These are phyloP conservation scores for Drosophila repletoides DNA, from an alignment of 1,140 invertebrate genomes.

Conservation along the genomic window DNA sequence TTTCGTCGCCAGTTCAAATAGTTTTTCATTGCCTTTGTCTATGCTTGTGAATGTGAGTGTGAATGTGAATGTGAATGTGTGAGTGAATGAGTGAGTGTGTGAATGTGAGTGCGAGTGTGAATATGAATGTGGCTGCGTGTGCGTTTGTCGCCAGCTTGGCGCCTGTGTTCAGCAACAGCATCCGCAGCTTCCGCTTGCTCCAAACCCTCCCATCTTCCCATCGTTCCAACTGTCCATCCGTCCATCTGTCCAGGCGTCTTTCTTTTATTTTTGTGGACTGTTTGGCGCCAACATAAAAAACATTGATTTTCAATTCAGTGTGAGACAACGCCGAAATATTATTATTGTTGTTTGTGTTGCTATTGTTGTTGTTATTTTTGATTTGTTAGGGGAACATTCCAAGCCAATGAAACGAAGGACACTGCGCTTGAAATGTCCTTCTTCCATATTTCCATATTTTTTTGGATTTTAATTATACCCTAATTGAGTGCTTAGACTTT, in stretches of 20 bases:
- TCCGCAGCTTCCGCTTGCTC: conserved; percentile 25
- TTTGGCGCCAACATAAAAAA: conserved; percentile 76
- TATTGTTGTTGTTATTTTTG: not conserved
- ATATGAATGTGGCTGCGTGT: conserved; percentile 40
- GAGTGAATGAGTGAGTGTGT: conserved; percentile 31
- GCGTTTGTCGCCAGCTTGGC: conserved; percentile 62
- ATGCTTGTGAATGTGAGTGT: conserved; percentile 14
- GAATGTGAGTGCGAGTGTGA: not conserved
- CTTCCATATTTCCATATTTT: too few relatives aligned
- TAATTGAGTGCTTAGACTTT: too few relatives aligned
- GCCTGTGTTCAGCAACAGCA: conserved; percentile 64
- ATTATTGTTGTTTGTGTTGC: not conserved
- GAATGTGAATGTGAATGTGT: conserved; percentile 27
- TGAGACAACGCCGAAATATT: conserved; percentile 33
- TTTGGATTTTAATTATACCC: too few relatives aligned
- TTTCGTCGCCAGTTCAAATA: conserved; percentile 56
- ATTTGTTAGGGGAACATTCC: not conserved
- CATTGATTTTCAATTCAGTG: conserved; percentile 62
- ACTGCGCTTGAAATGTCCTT: too few relatives aligned
- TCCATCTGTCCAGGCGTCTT: conserved; percentile 36
- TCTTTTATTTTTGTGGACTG: conserved; percentile 72
- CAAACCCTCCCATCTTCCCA: conserved; percentile 1
- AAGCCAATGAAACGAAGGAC: not conserved
- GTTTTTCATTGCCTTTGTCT: conserved; percentile 48
- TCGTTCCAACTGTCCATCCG: not conserved